phyloP scores from a whole-genome alignment of 2,888 invertebrate genomes.

The Brenthis ino region DNA sequence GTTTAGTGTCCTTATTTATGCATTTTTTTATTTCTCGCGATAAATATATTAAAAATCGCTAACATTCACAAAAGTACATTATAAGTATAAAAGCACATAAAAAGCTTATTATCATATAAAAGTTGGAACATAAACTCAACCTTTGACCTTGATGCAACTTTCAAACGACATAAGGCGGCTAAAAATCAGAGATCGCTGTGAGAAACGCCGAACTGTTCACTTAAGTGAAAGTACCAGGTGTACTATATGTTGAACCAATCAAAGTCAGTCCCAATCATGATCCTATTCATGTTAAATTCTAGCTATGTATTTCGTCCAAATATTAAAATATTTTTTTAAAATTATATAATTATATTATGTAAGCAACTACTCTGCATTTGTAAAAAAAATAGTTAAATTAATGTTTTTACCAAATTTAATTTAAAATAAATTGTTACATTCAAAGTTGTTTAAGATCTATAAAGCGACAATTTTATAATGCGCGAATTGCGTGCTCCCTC shows the following conservation, averaged over 20 bases:
- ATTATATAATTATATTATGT: not conserved
- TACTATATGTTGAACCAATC: constrained; percentile 17
- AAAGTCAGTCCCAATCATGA: constrained; percentile 13
- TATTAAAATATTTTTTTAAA: not conserved
- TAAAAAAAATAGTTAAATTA: too few species aligned
- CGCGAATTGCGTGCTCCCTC: too few species aligned
- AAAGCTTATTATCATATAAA: too few species aligned
- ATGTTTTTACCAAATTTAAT: too few species aligned
- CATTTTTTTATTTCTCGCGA: too few species aligned
- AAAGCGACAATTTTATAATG: too few species aligned
- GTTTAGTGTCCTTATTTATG: too few species aligned
- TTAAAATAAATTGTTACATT: too few species aligned
- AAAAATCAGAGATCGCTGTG: constrained; percentile 27
- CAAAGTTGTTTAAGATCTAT: too few species aligned
- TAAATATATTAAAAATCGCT: too few species aligned
- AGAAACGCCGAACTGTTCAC: constrained; percentile 28
- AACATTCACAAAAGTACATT: too few species aligned
- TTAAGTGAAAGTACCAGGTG: constrained; percentile 33
- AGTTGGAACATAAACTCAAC: constrained; percentile 4
- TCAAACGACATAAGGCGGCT: constrained; percentile 24
- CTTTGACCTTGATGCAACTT: constrained; percentile 28
- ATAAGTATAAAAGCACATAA: not conserved
- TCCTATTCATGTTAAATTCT: constrained; percentile 19
- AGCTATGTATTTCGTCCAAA: constrained; percentile 3
- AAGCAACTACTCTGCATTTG: too few species aligned